These are phyloP conservation scores for Neoscelio sp. DNA, from an alignment of 2,888 invertebrate species.

Conservation along the genomic window DNA sequence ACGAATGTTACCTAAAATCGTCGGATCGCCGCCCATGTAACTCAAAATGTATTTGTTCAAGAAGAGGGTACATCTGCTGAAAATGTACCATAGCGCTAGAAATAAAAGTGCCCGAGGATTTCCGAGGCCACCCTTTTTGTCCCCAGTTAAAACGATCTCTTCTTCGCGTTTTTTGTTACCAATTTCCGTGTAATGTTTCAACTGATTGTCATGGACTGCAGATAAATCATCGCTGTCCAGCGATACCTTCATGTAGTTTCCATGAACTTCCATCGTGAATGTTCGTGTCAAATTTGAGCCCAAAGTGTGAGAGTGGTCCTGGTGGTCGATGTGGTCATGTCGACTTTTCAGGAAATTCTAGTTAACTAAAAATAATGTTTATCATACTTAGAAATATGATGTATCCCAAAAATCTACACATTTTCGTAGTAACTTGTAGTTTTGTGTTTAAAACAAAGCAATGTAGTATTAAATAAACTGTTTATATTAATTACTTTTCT, in stretches of 20 bases:
- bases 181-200: constrained; percentile 72
- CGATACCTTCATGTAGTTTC: constrained; percentile 75
- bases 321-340: constrained; percentile 8
- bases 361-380: no score
- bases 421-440: no score
- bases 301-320: no score
- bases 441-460: no score
- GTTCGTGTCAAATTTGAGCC: constrained; percentile 7
- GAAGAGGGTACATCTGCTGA: constrained; percentile 91
- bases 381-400: no score
- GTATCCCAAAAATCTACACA: no score
- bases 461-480: no score
- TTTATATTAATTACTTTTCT: no score
- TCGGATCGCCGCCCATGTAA: constrained; percentile 89
- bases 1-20: constrained; percentile 86
- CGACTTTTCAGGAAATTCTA: no score
- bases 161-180: constrained; percentile 74
- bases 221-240: constrained; percentile 74
- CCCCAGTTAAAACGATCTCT: constrained; percentile 72
- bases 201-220: constrained; percentile 72
- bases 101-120: constrained; percentile 86
- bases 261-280: constrained; percentile 76
- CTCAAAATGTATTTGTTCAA: constrained; percentile 91
- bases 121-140: constrained; percentile 84
- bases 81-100: constrained; percentile 89